These are phyloP conservation scores for Noctua comes DNA, from an alignment of 2,888 invertebrate species.

Conservation along the genomic window DNA sequence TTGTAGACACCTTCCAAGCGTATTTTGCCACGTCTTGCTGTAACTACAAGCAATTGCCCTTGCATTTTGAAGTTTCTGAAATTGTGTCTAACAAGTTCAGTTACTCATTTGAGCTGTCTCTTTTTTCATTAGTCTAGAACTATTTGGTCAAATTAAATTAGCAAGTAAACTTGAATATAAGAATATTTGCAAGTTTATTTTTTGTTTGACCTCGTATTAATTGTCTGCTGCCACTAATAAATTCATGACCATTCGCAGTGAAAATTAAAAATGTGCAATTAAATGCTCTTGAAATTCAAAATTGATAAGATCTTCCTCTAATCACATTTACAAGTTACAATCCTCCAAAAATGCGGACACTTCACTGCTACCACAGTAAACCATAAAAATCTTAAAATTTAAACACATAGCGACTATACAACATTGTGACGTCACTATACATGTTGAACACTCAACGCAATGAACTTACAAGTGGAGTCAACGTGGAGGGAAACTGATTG, in stretches of 20 bases:
- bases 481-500: slow-evolving; percentile 51
- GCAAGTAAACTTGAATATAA: too few relatives aligned
- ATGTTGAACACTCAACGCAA: slow-evolving; percentile 46
- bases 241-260: background rate
- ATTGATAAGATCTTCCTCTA: background rate
- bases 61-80: background rate
- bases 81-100: background rate
- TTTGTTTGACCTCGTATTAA: background rate
- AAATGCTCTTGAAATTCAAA: background rate
- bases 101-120: too few relatives aligned
- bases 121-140: background rate
- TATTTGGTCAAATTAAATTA: background rate
- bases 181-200: background rate
- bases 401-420: background rate
- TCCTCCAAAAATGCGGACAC: background rate
- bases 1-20: background rate
- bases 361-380: too few relatives aligned
- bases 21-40: background rate
- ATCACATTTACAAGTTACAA: background rate
- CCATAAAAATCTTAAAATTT: slow-evolving; percentile 8
- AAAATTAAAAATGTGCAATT: background rate
- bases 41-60: too few relatives aligned
- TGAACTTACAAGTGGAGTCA: slow-evolving; percentile 61
- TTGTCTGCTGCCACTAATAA: background rate
- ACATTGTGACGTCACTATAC: slow-evolving; percentile 22